Conservation (phyloP, 1,140 invertebrate genomes). For the Meloidogyne floridensis region DNA sequence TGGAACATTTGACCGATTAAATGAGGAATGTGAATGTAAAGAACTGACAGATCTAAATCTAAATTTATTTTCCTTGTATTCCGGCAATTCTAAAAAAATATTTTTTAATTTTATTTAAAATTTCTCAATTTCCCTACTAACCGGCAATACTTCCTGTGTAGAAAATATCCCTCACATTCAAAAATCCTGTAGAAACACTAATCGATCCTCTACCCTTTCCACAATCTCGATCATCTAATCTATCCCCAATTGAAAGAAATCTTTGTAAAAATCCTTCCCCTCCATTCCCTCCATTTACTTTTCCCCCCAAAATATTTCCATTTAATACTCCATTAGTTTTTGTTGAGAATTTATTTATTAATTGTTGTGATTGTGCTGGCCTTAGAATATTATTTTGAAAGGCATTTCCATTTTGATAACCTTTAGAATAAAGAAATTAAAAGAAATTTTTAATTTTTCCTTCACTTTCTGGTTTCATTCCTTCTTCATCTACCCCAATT, state of each 20-base stretch:
- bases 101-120: neutral
- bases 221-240: slow-evolving; percentile 27
- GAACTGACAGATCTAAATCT: slow-evolving; percentile 43
- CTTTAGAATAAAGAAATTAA: neutral
- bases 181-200: slow-evolving; percentile 74
- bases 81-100: slow-evolving; percentile 69
- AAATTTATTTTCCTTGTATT: slow-evolving; percentile 66
- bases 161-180: slow-evolving; percentile 82
- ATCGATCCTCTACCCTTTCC: slow-evolving; percentile 17
- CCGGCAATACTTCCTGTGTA: slow-evolving; percentile 78
- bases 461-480: neutral
- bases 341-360: slow-evolving; percentile 16
- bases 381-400: slow-evolving; percentile 35
- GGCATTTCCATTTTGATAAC: slow-evolving; percentile 10
- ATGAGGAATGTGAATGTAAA: slow-evolving; percentile 34
- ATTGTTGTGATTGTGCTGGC: slow-evolving; percentile 42
- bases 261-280: slow-evolving; percentile 45
- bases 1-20: slow-evolving; percentile 11
- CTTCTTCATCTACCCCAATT: neutral
- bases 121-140: neutral
- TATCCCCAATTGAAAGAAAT: slow-evolving; percentile 58
- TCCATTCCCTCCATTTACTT: slow-evolving; percentile 4
- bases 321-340: neutral
- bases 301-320: neutral
- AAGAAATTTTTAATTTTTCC: neutral